Base-by-base conservation (phyloP, 2,797 vertebrate genomes). In the Margarornis squamiger region DNA sequence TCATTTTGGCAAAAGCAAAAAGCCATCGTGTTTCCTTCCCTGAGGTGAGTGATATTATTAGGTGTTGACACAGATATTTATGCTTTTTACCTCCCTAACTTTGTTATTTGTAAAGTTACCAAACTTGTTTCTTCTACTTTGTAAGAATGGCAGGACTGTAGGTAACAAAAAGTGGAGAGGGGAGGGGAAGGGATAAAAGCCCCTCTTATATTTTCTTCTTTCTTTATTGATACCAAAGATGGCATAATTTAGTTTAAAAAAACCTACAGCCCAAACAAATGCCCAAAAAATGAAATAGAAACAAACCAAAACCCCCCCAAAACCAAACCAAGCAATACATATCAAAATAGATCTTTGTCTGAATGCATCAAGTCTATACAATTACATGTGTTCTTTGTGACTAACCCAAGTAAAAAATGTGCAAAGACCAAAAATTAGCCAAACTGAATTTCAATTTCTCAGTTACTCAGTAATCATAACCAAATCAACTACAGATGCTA, bases 401-500 rank as follows among this genome's bases (percentile, higher is more conserved):
- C 92, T 90, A 95, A 96, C 36, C 38, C 51, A 86, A 96, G 36
- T 63, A 89, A 84, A 88, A 96, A 93, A 68, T 45, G 20, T 85
- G 78, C 67, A 94, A 96, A 87, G 70, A 77, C 77, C 36, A 85
- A 96, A 80, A 80, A 62, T 87, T 66, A 86, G 71, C 59, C 57
- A 93, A 95, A 96, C 38, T 86, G 80, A 82, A 82, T 63, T 94
- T 81, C 73, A 95, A 63, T 80, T 91, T 66, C 68, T 90, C 93
- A 97, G 67, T 90, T 91, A 88, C 49, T 92, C 29, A 91, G 76
- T 93, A 95, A 97, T 94, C 80, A 71, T 59, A 92, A 96, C 70
- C 71, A 96, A 96, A 97, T 94, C 91, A 93, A 84, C 67, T 92
- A 84, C 91, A 97, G 92, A 96, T 96, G 92, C 86, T 88, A 86